Evolutionary conservation across 2,113 vertebrate species (phyloP).

Genomic region (Nerophis ophidion): DNA sequence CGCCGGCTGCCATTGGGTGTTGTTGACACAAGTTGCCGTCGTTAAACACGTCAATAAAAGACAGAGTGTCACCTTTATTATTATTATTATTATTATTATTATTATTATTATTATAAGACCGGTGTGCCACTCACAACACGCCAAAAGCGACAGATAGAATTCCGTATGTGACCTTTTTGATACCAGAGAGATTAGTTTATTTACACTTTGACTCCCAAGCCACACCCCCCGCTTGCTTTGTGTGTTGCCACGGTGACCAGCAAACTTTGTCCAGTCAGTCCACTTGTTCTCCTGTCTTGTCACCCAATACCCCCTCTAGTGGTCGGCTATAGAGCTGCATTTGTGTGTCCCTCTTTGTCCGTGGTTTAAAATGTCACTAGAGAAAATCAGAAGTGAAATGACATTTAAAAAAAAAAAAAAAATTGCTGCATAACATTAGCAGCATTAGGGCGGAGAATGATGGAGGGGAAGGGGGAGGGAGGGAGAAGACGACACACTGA

Average conservation of each 20-base stretch:
- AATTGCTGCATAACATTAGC: constrained; percentile 28
- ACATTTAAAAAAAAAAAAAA: constrained; percentile 12
- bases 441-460: constrained; percentile 14
- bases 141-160: too few species aligned
- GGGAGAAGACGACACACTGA: constrained; percentile 30
- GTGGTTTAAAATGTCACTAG: too few species aligned
- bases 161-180: too few species aligned
- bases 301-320: constrained; percentile 32
- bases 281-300: constrained; percentile 19
- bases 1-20: too few species aligned
- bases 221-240: not conserved
- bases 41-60: too few species aligned
- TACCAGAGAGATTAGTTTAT: not conserved
- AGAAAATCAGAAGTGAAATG: constrained; percentile 12
- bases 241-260: constrained; percentile 29
- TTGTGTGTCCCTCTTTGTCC: too few species aligned
- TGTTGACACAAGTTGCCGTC: too few species aligned
- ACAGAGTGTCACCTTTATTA: too few species aligned
- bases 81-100: too few species aligned
- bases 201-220: not conserved
- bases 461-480: constrained; percentile 14
- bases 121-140: too few species aligned
- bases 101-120: too few species aligned
- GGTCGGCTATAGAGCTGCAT: constrained; percentile 2
- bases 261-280: constrained; percentile 37